phyloP scores from a whole-genome alignment of 35 echinoderm and acorn worm genomes.

The Patiria miniata region DNA sequence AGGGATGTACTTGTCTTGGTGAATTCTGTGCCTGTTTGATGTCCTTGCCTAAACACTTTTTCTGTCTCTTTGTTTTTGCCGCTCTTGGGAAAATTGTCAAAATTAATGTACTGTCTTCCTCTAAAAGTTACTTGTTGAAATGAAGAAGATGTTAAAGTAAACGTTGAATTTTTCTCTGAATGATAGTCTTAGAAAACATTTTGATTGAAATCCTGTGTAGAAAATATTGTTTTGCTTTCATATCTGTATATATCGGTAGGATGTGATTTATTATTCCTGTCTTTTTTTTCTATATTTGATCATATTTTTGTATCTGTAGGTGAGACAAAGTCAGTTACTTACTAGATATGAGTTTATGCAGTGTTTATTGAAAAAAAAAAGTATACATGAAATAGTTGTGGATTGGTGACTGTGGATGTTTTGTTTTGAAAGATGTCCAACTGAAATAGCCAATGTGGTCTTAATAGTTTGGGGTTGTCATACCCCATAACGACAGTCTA shows the following conservation, averaged over 20 bases:
- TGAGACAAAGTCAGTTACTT: neutral
- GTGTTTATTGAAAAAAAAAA: too few relatives aligned
- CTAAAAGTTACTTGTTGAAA: neutral
- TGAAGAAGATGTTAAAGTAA: neutral
- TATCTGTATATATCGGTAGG: conserved; percentile 14
- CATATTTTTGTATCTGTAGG: conserved; percentile 19
- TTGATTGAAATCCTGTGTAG: conserved; percentile 9
- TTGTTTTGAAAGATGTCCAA: too few relatives aligned
- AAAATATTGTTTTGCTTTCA: neutral
- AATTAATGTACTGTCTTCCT: conserved; percentile 14
- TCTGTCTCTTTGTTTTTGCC: neutral
- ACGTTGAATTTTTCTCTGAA: neutral
- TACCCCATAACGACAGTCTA: neutral
- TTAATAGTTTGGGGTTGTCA: too few relatives aligned
- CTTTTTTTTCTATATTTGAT: neutral
- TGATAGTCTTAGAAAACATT: neutral
- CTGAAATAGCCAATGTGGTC: too few relatives aligned
- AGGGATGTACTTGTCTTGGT: neutral
- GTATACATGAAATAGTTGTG: too few relatives aligned
- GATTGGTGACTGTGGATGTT: too few relatives aligned
- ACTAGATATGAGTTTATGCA: too few relatives aligned
- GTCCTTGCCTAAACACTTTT: too few relatives aligned
- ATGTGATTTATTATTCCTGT: neutral
- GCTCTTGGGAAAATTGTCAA: neutral
- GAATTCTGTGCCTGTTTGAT: neutral